Conservation (phyloP, 2,888 invertebrate species). For the Onthophagus sagittarius region DNA sequence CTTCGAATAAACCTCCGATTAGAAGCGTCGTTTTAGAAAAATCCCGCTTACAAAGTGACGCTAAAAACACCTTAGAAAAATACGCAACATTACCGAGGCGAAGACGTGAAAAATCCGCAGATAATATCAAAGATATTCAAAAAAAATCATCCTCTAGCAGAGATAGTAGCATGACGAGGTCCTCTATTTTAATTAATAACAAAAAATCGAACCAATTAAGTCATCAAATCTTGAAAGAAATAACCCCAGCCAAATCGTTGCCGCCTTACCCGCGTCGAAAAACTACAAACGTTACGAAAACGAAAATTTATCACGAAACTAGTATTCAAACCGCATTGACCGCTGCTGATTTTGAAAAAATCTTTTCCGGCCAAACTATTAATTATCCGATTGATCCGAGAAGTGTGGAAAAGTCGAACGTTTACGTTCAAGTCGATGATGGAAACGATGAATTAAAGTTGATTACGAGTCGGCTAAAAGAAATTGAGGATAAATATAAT, state of each 20-base stretch:
- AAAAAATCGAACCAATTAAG: conserved; percentile 16
- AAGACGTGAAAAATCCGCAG: conserved; percentile 61
- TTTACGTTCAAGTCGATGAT: conserved; percentile 51
- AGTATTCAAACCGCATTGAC: conserved; percentile 73
- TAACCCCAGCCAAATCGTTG: conserved; percentile 32
- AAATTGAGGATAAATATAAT: conserved; percentile 58
- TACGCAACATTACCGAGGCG: conserved; percentile 77
- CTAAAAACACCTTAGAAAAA: conserved; percentile 60
- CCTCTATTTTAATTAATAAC: conserved; percentile 3
- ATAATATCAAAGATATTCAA: conserved; percentile 46
- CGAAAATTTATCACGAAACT: conserved; percentile 77
- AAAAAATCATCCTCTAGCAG: conserved; percentile 27
- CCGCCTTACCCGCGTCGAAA: conserved; percentile 52
- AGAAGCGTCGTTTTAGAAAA: conserved; percentile 42
- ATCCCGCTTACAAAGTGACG: conserved; percentile 34
- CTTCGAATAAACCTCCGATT: conserved; percentile 49
- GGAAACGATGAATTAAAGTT: conserved; percentile 62
- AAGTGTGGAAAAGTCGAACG: conserved; percentile 40
- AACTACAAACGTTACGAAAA: conserved; percentile 55
- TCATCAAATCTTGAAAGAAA: conserved; percentile 35
- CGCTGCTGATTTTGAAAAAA: conserved; percentile 67
- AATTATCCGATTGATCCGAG: conserved; percentile 36
- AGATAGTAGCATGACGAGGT: conserved; percentile 31
- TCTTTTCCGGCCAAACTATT: conserved; percentile 58
- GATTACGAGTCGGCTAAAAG: conserved; percentile 57